Base-by-base conservation (phyloP, 2,797 vertebrate genomes). In the Malacoraja senta region DNA sequence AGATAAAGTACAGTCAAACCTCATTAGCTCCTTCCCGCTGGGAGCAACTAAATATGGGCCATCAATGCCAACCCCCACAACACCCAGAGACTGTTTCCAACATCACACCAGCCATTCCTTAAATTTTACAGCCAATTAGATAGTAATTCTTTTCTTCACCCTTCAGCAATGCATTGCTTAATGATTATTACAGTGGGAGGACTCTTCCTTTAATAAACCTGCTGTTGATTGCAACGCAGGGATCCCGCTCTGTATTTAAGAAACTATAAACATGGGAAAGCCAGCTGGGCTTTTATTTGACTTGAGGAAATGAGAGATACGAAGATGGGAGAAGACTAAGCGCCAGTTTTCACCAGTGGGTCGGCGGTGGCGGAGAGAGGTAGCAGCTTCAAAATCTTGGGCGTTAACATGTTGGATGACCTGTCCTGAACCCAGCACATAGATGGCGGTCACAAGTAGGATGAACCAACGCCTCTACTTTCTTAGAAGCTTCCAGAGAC, bases 51-150 rank as follows among this genome's bases (percentile, higher is more conserved):
- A 53, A 92, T 74, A 74, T 68, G 71, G 71, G 72, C 72, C 35
- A 53, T 92, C 71, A 76, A 24, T 29, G 38, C 38, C 24, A 92
- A 92, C 44, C 44, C 26, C 71, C 44, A 92, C 29, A 92, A 76
- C 38, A 74, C 68, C 88, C 68, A 53, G 32, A 3, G 32, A 91
- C 88, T 13, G 68, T 21, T 38, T 91, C 84, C 61, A 88, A n/a
- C 84, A 68, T 88, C 63, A 8, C 68, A 53, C 38, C 10, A n/a
- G 90, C 2, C 21, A 58, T 74, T 74, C 35, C 90, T 38, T n/a
- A 76, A 92, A 88, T 88, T 92, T 92, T 74, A 92, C 32, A 91
- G 71, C 68, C 65, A 91, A 91, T 91, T 91, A 74, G 38, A 65
- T 29, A 91, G 68, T 13, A 72, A 76, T 44, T 35, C 61, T 53